Evolutionary conservation across 2,888 invertebrate species (phyloP), one percentile per base, ranked within the genome.

Genomic region (Agrotis segetum): DNA sequence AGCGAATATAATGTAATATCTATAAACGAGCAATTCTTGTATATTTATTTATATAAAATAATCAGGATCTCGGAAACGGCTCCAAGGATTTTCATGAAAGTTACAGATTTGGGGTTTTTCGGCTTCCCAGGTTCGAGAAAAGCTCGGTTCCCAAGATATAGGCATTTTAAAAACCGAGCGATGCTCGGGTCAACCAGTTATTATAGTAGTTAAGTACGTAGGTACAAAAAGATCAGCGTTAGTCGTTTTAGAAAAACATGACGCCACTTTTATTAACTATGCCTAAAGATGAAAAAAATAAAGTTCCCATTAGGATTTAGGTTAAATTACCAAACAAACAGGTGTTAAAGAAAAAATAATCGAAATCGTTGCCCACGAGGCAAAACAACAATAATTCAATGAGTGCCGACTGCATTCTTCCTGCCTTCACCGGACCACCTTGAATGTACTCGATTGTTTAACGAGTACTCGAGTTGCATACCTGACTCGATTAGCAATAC

Each of bases 361-460:
- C 29, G 40, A 78, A 73, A 81, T 66, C 66, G 61, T 65, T 63
- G 71, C 61, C 40, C 40, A 71, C 84, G 88, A 88, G 85, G 88
- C 87, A 85, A 81, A 65, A 81, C 84, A 88, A 89, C 88, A 88
- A 82, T 82, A 86, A 77, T 79, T 78, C 80, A 85, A 74, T 72
- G 84, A 85, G 71, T 81, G 70, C 84, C 76, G 83, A 79, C 91
- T 88, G 89, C 94, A 94, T 94, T 95, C 93, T 94, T 93, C 93
- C 92, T 91, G 88, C 89, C 87, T 90, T 87, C 87, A 91, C 93
- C 87, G 69, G 92, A 85, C 91, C 82, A 89, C 95, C 95, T 95
- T 94, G 94, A 93, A 83, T 87, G 83, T 81, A 87, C 83, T 88
- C 82, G 87, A 90, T 87, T 88, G 88, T 89, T 86, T 74, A 84